Evolutionary conservation across 2,113 vertebrate genomes (phyloP).

Genomic region (Gymnarchus niloticus): DNA sequence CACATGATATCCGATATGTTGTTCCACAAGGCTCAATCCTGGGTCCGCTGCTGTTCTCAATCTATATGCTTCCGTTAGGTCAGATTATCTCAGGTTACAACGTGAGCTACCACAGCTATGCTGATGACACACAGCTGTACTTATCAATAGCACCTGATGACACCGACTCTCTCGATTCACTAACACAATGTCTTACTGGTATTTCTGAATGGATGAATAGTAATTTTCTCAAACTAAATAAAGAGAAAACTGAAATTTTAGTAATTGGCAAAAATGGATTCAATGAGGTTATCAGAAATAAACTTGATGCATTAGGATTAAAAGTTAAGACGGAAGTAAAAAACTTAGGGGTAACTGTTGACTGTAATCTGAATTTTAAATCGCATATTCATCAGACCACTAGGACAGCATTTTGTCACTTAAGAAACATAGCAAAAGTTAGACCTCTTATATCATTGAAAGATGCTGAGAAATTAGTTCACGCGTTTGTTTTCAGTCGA

Average conservation of each 20-base stretch:
- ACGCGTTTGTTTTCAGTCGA: background rate
- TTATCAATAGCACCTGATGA: too few species aligned
- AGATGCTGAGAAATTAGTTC: background rate
- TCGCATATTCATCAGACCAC: background rate
- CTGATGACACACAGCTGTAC: too few species aligned
- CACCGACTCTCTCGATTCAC: too few species aligned
- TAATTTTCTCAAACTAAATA: background rate
- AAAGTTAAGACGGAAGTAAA: background rate
- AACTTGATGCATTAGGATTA: background rate
- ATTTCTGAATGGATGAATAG: background rate
- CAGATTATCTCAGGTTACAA: too few species aligned
- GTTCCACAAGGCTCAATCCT: too few species aligned
- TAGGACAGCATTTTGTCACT: background rate
- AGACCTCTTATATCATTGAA: background rate
- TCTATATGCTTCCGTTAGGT: too few species aligned
- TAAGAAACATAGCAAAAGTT: background rate
- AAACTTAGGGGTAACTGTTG: background rate
- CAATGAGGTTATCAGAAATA: background rate
- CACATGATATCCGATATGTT: too few species aligned
- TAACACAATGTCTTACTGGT: too few species aligned
- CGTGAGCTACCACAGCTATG: too few species aligned
- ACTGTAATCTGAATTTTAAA: background rate
- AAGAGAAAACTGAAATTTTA: background rate
- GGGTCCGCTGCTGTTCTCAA: too few species aligned
- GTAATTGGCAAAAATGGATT: background rate